phyloP scores from a whole-genome alignment of 1,140 invertebrate species.

The Meloidogyne hapla region DNA sequence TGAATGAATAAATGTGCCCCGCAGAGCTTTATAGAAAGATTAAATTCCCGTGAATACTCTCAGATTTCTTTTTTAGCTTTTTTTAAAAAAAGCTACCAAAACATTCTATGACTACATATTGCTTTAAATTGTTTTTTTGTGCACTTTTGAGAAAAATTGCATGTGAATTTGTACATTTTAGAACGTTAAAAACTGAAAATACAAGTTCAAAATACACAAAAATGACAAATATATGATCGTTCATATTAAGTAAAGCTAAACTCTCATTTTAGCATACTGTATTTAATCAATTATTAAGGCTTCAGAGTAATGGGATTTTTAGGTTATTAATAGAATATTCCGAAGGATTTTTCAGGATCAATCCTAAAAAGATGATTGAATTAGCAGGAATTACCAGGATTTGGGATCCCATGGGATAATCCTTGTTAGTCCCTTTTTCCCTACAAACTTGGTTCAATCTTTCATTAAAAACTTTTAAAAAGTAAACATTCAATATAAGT shows the following conservation, averaged over 20 bases:
- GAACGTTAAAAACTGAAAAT: no score
- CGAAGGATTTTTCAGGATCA: no score
- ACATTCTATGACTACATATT: neutral
- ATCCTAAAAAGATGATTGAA: no score
- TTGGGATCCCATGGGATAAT: no score
- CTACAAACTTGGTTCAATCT: no score
- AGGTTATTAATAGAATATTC: no score
- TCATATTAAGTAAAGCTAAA: no score
- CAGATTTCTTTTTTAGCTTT: conserved; percentile 1
- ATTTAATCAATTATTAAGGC: no score
- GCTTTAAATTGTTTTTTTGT: conserved; percentile 3
- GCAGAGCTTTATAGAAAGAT: conserved; percentile 3
- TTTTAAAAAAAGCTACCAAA: neutral
- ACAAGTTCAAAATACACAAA: neutral
- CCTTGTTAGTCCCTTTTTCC: no score
- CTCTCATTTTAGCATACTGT: no score
- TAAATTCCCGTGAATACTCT: neutral
- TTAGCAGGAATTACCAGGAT: no score
- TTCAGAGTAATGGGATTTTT: no score
- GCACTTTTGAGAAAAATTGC: neutral
- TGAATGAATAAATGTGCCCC: neutral
- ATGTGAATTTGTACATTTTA: neutral
- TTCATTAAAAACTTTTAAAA: neutral
- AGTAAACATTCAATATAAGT: neutral
- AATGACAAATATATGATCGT: neutral